Evolutionary conservation across 2,888 invertebrate species (phyloP), one percentile per base, ranked within the genome.

Genomic region (Xestia rhomboidea): DNA sequence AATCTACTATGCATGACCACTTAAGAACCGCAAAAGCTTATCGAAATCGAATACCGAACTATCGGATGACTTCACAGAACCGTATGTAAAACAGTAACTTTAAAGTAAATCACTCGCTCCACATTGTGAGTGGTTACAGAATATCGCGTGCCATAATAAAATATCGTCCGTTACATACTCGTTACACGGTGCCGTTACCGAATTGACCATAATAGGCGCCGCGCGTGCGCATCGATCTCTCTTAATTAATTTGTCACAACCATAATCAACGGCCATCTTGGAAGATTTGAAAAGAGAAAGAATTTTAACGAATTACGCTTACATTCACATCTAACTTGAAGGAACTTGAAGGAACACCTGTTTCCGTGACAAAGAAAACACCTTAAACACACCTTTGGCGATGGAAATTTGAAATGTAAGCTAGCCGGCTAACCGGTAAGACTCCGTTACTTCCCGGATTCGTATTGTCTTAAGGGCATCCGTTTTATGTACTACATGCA

Each of bases 181-280:
- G 90, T 90, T 81, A 88, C 85, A 87, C 88, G 86, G 88, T 92
- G 90, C 95, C 95, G 95, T 95, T 95, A 95, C 93, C 91, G 93
- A 94, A 94, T 93, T 92, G 94, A 92, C 94, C 87, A 88, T 89
- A 88, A 88, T 84, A 85, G 79, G 79, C 85, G 82, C 87, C 78
- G 92, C 93, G 90, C 92, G 93, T 91, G 93, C 93, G 90, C 90
- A 86, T 89, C 91, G 81, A 88, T 87, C 85, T 84, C 87, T 90
- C 87, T 89, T 91, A 92, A 93, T 91, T 90, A 91, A 93, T 93
- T 92, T 92, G 85, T 87, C 90, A 88, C 86, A 84, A 81, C 72
- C 81, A 76, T 79, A 79, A 86, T 77, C 69, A 73, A 68, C 63
- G 49, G 78, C 27, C 76, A 83, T 80, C 67, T 73, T 77, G n/a